A percentile compares a stretch with the other conserved stretches of the same genome.
phyloP scores from a whole-genome alignment of 2,888 invertebrate genomes.

The Metopia argyrocephala region DNA sequence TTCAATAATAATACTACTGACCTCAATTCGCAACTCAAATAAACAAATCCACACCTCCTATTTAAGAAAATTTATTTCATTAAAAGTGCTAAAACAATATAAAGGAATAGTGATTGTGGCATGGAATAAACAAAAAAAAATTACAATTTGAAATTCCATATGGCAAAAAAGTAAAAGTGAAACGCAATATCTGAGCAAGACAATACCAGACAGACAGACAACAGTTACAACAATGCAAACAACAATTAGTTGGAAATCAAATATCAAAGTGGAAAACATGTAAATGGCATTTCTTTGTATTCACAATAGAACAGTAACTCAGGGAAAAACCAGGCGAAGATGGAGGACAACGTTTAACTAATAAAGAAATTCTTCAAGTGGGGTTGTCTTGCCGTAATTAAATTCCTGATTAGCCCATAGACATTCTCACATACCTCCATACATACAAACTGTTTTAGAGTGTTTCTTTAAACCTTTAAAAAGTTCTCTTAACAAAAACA shows the following conservation, averaged over 20 bases:
- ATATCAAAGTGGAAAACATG: conserved; percentile 71
- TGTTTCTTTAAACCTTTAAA: too few species aligned
- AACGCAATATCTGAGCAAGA: conserved; percentile 72
- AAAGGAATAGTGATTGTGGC: conserved; percentile 29
- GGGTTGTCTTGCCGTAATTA: conserved; percentile 53
- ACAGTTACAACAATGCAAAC: too few species aligned
- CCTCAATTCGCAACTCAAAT: conserved; percentile 52
- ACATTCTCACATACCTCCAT: too few species aligned
- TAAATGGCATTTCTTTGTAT: conserved; percentile 66
- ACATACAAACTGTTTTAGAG: conserved; percentile 9
- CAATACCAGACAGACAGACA: conserved; percentile 39
- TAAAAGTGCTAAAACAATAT: neutral
- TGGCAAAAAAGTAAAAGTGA: conserved; percentile 73
- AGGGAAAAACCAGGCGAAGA: conserved; percentile 6
- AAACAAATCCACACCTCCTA: conserved; percentile 50
- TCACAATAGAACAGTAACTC: conserved; percentile 16
- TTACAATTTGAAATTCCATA: conserved; percentile 62
- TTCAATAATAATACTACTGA: conserved; percentile 58
- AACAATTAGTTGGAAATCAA: conserved; percentile 70
- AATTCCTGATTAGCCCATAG: conserved; percentile 62
- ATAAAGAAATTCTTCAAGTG: conserved; percentile 56
- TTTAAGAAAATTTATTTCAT: neutral
- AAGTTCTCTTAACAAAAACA: neutral
- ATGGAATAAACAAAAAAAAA: conserved; percentile 33
- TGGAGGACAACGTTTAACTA: conserved; percentile 43